These are phyloP conservation scores for Sebastiscus tertius DNA, from an alignment of 2,797 vertebrate species.

Conservation along the genomic window DNA sequence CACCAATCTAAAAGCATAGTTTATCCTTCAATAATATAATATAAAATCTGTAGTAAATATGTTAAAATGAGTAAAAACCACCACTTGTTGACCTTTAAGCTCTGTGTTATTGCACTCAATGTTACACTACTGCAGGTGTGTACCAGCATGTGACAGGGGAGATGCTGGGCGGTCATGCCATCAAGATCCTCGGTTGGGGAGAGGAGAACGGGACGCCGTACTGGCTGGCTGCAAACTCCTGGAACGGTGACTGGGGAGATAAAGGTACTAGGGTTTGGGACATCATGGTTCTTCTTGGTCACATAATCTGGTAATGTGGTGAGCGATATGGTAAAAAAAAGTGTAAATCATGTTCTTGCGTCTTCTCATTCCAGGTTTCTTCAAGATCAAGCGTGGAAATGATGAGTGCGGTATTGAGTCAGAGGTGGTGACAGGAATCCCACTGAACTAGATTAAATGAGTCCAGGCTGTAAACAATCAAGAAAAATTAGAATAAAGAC, in stretches of 20 bases:
- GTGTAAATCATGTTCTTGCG: neutral
- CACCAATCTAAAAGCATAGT: neutral
- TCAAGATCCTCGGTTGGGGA: slow-evolving; percentile 94
- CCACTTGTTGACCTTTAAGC: too few species aligned
- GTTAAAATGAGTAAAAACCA: too few species aligned
- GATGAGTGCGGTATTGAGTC: slow-evolving; percentile 93
- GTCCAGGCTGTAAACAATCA: neutral
- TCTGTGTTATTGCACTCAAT: neutral
- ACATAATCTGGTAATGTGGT: neutral
- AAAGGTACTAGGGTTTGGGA: slow-evolving; percentile 76
- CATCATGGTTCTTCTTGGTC: neutral
- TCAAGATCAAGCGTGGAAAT: slow-evolving; percentile 91
- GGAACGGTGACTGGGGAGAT: slow-evolving; percentile 96
- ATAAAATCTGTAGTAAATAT: neutral
- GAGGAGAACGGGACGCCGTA: slow-evolving; percentile 87
- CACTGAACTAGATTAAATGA: slow-evolving; percentile 58
- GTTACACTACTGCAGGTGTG: slow-evolving; percentile 83
- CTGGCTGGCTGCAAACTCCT: slow-evolving; percentile 95
- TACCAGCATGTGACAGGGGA: slow-evolving; percentile 90
- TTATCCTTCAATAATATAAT: neutral
- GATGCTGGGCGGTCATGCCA: slow-evolving; percentile 89
- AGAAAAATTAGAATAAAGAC: neutral
- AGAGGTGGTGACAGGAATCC: slow-evolving; percentile 88
- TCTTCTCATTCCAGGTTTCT: slow-evolving; percentile 84
- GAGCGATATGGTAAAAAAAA: neutral